These are phyloP conservation scores for Ptilodon capucinus DNA, from an alignment of 2,888 invertebrate genomes.

Conservation along the genomic window DNA sequence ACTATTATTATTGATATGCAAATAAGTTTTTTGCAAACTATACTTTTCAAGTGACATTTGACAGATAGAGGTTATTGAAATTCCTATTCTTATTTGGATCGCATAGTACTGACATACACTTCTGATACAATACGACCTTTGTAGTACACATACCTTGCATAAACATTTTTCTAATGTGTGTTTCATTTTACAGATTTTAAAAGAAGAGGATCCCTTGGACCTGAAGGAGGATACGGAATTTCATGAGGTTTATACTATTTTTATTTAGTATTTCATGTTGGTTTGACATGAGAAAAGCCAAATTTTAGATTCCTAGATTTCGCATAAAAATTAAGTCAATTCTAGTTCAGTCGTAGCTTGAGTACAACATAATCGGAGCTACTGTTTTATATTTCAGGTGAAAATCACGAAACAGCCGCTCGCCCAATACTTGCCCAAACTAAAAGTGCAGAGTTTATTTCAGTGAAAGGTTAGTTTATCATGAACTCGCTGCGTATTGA, in stretches of 20 bases:
- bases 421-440: constrained; percentile 65
- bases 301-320: no score
- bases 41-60: no score
- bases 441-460: constrained; percentile 74
- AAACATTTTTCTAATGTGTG: not conserved
- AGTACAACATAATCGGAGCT: no score
- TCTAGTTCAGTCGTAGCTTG: no score
- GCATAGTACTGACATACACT: no score
- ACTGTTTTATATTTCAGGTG: constrained; percentile 55
- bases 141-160: not conserved
- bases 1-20: no score
- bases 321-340: no score
- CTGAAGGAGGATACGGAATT: constrained; percentile 47
- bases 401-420: constrained; percentile 60
- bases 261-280: not conserved
- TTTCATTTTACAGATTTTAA: constrained; percentile 39
- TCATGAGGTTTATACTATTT: constrained; percentile 40
- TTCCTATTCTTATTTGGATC: no score
- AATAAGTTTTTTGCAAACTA: no score
- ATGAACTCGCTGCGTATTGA: not conserved
- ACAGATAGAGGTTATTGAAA: no score
- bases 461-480: constrained; percentile 49
- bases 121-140: no score
- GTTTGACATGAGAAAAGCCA: no score
- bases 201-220: constrained; percentile 46